Percentiles rank a stretch among this genome's conserved stretches.
Evolutionary conservation across 2,113 vertebrate genomes (phyloP).

Genomic region (Athene cunicularia): DNA sequence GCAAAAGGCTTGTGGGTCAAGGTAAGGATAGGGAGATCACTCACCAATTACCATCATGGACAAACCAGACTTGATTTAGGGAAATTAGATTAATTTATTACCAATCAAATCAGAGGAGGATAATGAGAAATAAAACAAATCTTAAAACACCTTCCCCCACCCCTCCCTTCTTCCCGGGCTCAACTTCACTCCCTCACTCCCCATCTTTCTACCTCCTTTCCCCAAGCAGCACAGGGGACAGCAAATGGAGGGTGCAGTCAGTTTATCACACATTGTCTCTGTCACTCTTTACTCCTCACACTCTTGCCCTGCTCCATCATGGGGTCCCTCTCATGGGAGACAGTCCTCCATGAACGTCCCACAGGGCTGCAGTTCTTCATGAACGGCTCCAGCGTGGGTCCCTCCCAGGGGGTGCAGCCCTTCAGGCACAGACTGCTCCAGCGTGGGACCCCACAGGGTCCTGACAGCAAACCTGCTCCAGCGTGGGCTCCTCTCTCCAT

Average conservation of each 20-base stretch:
- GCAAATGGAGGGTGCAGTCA: neutral
- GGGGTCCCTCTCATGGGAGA: neutral
- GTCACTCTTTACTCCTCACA: neutral
- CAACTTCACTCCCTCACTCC: neutral
- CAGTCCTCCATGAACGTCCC: neutral
- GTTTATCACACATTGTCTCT: fast-evolving
- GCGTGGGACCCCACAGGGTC: fast-evolving
- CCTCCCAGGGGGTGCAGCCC: neutral
- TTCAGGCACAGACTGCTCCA: neutral
- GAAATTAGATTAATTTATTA: neutral
- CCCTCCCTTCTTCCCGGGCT: neutral
- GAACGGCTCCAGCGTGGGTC: neutral
- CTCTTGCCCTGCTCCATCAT: neutral
- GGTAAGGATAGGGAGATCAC: neutral
- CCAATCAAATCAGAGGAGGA: neutral
- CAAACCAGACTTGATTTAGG: neutral
- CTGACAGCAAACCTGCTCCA: neutral
- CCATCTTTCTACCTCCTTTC: neutral
- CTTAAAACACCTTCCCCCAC: neutral
- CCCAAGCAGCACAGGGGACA: too few relatives aligned
- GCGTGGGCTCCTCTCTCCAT: neutral
- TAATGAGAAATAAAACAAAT: neutral
- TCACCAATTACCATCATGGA: neutral
- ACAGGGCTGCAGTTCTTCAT: too few relatives aligned
- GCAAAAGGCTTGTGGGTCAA: neutral